Conservation (phyloP, 2,888 invertebrate species). For the Morinoia aosen region DNA sequence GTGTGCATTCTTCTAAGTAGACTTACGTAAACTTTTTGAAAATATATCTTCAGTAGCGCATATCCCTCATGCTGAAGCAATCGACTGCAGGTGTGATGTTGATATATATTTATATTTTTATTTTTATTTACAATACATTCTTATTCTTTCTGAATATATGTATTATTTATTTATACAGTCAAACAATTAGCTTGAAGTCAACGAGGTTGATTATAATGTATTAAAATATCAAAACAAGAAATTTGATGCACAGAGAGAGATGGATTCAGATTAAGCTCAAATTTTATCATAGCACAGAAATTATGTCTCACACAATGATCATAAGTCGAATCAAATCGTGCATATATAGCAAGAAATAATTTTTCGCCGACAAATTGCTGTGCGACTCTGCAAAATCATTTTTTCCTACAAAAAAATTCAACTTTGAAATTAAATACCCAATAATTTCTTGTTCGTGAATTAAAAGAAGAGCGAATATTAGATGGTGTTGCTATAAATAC, state of each 20-base stretch:
- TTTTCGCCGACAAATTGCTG: neutral
- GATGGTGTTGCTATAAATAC: neutral
- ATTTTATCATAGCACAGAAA: neutral
- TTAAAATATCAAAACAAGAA: neutral
- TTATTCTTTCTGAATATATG: too few relatives aligned
- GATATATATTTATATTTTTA: too few relatives aligned
- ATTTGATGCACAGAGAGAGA: neutral
- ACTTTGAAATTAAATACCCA: neutral
- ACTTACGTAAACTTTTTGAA: too few relatives aligned
- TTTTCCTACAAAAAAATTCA: too few relatives aligned
- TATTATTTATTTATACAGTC: too few relatives aligned
- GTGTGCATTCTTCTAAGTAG: too few relatives aligned
- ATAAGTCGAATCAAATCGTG: neutral
- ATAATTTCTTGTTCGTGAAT: neutral
- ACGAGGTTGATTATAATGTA: neutral
- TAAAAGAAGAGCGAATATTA: neutral
- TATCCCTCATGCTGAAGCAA: too few relatives aligned
- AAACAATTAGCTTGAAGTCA: neutral
- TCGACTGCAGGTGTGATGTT: too few relatives aligned
- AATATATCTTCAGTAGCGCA: too few relatives aligned
- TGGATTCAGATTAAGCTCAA: neutral
- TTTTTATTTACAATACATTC: too few relatives aligned
- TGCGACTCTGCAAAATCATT: neutral
- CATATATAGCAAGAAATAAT: neutral
- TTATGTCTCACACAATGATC: neutral